Base-by-base conservation (phyloP, 2,797 vertebrate genomes). In the Acridotheres tristis region DNA sequence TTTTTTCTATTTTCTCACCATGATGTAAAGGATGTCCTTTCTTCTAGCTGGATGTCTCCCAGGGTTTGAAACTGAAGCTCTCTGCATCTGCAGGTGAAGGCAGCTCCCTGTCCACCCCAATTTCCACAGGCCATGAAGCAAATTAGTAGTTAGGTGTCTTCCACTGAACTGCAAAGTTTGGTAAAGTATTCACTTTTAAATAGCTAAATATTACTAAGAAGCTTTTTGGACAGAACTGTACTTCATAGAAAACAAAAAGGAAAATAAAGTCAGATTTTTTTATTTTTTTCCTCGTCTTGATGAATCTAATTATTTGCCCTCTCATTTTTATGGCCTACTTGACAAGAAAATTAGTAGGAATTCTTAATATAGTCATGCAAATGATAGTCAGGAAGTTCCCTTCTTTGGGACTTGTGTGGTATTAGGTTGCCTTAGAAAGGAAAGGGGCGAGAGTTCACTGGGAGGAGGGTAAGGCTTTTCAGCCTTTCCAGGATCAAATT, bases 281-380 rank as follows among this genome's bases (percentile, higher is more conserved):
- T 14, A 5, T 11, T 13, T 18, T 16, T 11, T 29, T 21, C 3
- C 0, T 9, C 3, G 2, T 55, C 8, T 50, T 63, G 32, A 50
- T 65, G 21, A 71, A 63, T 9, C 8, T 34, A 20, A 75, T 34
- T 71, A 30, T 0, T 2, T 18, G 4, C 2, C 19, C 8, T 80
- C 20, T 42, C 10, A 13, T 69, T 30, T 84, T 74, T 65, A 47
- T 38, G 20, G 11, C 16, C 17, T 73, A 10, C 27, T 76, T 76
- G 76, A 74, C 14, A 71, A 51, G 29, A 50, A 66, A 21, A 40
- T 79, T 58, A 65, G 7, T 47, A 50, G 14, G 17, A 75, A 23
- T n/a, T n/a, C 2, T 84, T 58, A 65, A 34, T 54, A 12, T 8
- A 50, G 38, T 75, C 1, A 5, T 40, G 32, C 1, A 58, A 34